Conservation (phyloP, 2,888 invertebrate genomes). For the Boloria euphrosyne region DNA sequence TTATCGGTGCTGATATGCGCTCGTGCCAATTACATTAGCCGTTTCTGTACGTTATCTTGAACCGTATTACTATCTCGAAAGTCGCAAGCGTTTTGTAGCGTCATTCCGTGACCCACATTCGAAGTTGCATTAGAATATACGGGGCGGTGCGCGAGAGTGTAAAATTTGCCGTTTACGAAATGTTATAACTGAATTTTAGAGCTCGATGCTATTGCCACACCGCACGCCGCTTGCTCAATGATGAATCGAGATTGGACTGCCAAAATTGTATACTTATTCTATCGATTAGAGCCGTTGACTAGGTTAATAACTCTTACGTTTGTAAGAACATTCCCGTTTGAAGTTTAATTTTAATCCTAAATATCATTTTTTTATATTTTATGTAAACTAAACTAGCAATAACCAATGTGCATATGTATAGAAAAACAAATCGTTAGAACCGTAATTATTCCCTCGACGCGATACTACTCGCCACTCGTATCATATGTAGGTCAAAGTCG, state of each 20-base stretch:
- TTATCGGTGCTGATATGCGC: slow-evolving; percentile 30
- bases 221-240: slow-evolving; percentile 68
- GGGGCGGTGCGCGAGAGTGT: slow-evolving; percentile 73
- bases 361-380: too few species aligned
- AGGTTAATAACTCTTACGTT: slow-evolving; percentile 9
- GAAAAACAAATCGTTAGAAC: slow-evolving; percentile 22
- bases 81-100: slow-evolving; percentile 47
- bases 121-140: slow-evolving; percentile 76
- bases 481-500: slow-evolving; percentile 72
- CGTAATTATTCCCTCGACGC: slow-evolving; percentile 58
- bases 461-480: slow-evolving; percentile 51
- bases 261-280: slow-evolving; percentile 56
- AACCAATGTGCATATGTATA: slow-evolving; percentile 10
- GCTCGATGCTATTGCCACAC: slow-evolving; percentile 70
- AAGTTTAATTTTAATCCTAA: too few species aligned
- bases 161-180: slow-evolving; percentile 80
- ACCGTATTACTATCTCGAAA: slow-evolving; percentile 49
- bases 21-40: slow-evolving; percentile 36
- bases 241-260: slow-evolving; percentile 63
- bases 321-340: background rate
- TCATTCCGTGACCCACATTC: slow-evolving; percentile 73
- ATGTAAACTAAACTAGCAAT: background rate
- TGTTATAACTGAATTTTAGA: slow-evolving; percentile 78
- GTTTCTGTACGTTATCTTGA: slow-evolving; percentile 45
- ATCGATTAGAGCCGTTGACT: slow-evolving; percentile 43